phyloP scores from a whole-genome alignment of 2,888 invertebrate species.

The Byasa hedistus region DNA sequence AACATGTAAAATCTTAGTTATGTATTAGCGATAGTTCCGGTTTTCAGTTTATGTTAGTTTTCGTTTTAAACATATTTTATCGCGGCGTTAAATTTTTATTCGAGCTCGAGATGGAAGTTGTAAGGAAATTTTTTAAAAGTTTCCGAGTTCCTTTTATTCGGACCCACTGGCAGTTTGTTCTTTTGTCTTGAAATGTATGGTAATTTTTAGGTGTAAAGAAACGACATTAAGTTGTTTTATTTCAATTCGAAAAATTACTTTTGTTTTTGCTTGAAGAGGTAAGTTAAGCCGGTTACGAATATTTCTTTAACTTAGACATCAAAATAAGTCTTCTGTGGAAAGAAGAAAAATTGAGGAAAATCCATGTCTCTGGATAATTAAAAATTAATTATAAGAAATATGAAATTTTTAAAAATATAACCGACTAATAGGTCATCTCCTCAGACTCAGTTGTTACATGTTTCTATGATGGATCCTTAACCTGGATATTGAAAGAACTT shows the following conservation, averaged over 20 bases:
- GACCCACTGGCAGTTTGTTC: constrained; percentile 9
- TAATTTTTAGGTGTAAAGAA: constrained; percentile 14
- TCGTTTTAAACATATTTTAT: constrained; percentile 10
- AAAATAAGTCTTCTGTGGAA: too few species aligned
- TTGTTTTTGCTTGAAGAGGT: too few species aligned
- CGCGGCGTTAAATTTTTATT: constrained; percentile 12
- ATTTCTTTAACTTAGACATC: too few species aligned
- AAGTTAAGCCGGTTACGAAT: too few species aligned
- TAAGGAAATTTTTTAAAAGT: constrained; percentile 17
- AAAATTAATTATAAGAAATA: too few species aligned
- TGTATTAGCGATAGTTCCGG: constrained; percentile 14
- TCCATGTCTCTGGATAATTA: too few species aligned
- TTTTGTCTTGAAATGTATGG: constrained; percentile 16
- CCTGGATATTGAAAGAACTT: too few species aligned
- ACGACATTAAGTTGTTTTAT: constrained; percentile 1
- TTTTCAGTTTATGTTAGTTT: constrained; percentile 4
- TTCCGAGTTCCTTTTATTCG: constrained; percentile 13
- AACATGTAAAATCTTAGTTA: constrained; percentile 3
- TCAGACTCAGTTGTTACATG: too few species aligned
- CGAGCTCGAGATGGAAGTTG: constrained; percentile 18
- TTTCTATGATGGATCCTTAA: too few species aligned
- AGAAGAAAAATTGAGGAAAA: too few species aligned
- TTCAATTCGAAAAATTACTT: background rate
- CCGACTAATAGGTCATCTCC: too few species aligned
- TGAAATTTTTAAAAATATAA: too few species aligned